phyloP scores from a whole-genome alignment of 2,797 vertebrate species.

The Tokudaia tokunoshimensis region DNA sequence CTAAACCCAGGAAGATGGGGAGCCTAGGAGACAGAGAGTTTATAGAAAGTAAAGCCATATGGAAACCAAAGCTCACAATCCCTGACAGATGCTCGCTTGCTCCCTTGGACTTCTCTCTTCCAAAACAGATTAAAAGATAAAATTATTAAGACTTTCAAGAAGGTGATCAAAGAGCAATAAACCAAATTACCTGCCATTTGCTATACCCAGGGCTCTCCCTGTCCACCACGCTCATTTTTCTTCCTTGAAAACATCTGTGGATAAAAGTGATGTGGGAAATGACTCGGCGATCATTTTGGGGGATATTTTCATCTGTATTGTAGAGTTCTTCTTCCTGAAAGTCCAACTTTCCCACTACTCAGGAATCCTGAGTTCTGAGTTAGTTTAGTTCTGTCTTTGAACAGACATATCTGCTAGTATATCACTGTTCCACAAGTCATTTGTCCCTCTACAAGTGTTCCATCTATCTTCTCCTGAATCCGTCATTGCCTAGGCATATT shows the following conservation, averaged over 20 bases:
- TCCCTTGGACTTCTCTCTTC: neutral
- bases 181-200: neutral
- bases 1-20: neutral
- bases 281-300: neutral
- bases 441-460: neutral
- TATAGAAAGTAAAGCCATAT: neutral
- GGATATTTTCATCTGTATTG: neutral
- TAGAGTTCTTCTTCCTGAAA: neutral
- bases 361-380: no score
- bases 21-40: neutral
- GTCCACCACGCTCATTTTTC: neutral
- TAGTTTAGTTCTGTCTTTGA: neutral
- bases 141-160: conserved; percentile 42
- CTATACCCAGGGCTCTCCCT: neutral
- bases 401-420: neutral
- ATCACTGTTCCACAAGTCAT: neutral
- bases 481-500: neutral
- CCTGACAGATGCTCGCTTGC: neutral
- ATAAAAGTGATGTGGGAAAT: neutral
- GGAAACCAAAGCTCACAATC: neutral
- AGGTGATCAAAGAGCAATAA: neutral
- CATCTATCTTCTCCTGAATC: neutral
- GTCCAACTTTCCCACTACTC: neutral
- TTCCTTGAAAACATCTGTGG: neutral
- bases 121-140: conserved; percentile 6